phyloP scores from a whole-genome alignment of 2,113 vertebrate genomes.

The Pleuronectes platessa region DNA sequence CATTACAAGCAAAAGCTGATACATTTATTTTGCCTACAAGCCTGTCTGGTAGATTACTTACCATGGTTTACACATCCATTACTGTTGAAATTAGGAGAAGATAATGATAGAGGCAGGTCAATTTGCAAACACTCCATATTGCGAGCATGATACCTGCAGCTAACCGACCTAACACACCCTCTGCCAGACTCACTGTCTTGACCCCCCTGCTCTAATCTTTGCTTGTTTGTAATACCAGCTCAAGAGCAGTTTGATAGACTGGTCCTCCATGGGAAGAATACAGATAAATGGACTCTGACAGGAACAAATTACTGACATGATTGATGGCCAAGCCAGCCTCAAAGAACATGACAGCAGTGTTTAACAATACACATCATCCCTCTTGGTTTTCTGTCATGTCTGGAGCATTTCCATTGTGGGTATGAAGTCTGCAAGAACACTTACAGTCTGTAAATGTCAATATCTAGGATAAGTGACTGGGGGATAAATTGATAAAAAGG shows the following conservation, averaged over 20 bases:
- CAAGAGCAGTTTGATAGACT: constrained; percentile 33
- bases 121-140: constrained; percentile 11
- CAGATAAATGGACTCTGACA: constrained; percentile 64
- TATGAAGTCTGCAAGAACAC: background rate
- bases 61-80: background rate
- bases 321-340: constrained; percentile 47
- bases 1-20: background rate
- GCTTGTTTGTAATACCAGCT: constrained; percentile 65
- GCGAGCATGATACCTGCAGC: background rate
- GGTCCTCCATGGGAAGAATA: constrained; percentile 32
- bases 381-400: constrained; percentile 38
- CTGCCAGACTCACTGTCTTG: background rate
- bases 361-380: constrained; percentile 39
- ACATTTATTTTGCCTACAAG: background rate
- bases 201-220: constrained; percentile 36
- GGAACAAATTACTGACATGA: constrained; percentile 61
- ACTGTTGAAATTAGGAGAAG: background rate
- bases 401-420: constrained; percentile 12
- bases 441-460: constrained; percentile 16
- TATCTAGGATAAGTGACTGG: background rate
- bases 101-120: background rate
- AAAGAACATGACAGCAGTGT: constrained; percentile 46
- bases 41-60: background rate
- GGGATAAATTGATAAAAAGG: no score
- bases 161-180: background rate